Evolutionary conservation across 2,797 vertebrate genomes (phyloP).

Genomic region (Oryzias sinensis): DNA sequence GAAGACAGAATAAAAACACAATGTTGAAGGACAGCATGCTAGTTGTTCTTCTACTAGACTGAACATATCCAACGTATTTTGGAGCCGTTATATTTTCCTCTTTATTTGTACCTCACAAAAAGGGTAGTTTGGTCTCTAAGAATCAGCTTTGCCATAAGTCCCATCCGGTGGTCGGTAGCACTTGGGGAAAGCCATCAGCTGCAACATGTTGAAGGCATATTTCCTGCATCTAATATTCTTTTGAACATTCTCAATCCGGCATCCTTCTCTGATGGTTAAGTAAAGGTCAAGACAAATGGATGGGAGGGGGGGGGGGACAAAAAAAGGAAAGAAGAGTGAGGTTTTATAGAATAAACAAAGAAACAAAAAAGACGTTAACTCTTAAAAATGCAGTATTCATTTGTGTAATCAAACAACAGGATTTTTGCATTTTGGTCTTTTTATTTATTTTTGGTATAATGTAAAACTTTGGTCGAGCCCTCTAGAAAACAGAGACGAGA

Average conservation of each 20-base stretch:
- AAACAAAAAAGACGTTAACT: slow-evolving; percentile 5
- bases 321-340: slow-evolving; percentile 39
- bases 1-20: neutral
- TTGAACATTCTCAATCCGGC: slow-evolving; percentile 99
- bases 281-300: slow-evolving; percentile 26
- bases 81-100: neutral
- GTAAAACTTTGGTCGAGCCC: no score
- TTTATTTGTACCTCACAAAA: neutral
- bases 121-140: slow-evolving; percentile 69
- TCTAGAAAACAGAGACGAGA: no score
- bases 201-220: slow-evolving; percentile 99
- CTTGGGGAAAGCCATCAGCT: slow-evolving; percentile 99
- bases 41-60: slow-evolving; percentile 11
- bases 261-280: slow-evolving; percentile 91
- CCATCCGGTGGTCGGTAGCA: slow-evolving; percentile 96
- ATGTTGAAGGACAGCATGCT: slow-evolving; percentile 4
- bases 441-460: no score
- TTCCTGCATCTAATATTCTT: slow-evolving; percentile 99
- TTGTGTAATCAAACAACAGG: no score
- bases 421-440: no score
- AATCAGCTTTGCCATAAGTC: slow-evolving; percentile 95
- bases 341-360: slow-evolving; percentile 16
- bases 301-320: slow-evolving; percentile 28
- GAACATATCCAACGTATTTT: neutral
- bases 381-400: neutral